phyloP scores from a whole-genome alignment of 1,140 invertebrate genomes.

The Epicauta chinensis region DNA sequence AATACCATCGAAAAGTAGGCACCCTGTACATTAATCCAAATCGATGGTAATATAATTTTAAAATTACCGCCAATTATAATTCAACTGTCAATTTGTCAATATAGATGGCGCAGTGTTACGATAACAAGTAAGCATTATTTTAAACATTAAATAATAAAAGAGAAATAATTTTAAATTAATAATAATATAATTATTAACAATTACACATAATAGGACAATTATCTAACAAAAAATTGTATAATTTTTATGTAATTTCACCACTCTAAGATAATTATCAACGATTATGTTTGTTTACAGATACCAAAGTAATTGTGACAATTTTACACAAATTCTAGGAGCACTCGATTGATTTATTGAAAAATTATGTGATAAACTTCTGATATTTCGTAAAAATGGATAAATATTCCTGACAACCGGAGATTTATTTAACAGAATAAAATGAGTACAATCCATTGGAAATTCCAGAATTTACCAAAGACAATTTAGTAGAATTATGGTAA shows the following conservation, averaged over 20 bases:
- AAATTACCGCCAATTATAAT: no score
- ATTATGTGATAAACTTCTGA: background rate
- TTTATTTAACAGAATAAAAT: slow-evolving; percentile 20
- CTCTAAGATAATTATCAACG: background rate
- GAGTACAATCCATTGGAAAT: slow-evolving; percentile 32
- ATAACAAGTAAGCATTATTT: background rate
- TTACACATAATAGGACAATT: no score
- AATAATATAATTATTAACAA: no score
- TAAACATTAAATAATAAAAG: no score
- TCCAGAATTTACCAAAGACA: slow-evolving; percentile 29
- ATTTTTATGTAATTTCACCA: no score
- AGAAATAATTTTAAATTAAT: no score
- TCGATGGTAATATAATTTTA: no score
- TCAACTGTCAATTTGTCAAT: no score
- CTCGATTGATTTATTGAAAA: background rate
- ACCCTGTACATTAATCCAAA: no score
- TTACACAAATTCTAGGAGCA: background rate
- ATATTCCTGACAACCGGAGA: slow-evolving; percentile 12
- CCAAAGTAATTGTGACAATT: background rate
- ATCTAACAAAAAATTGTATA: no score
- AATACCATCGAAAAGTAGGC: no score
- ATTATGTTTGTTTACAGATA: background rate
- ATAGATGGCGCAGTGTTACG: background rate
- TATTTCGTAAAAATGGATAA: background rate
- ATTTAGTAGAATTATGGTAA: slow-evolving; percentile 27